These are phyloP conservation scores for Zaprionus capensis DNA, from an alignment of 1,140 invertebrate genomes.

Conservation along the genomic window DNA sequence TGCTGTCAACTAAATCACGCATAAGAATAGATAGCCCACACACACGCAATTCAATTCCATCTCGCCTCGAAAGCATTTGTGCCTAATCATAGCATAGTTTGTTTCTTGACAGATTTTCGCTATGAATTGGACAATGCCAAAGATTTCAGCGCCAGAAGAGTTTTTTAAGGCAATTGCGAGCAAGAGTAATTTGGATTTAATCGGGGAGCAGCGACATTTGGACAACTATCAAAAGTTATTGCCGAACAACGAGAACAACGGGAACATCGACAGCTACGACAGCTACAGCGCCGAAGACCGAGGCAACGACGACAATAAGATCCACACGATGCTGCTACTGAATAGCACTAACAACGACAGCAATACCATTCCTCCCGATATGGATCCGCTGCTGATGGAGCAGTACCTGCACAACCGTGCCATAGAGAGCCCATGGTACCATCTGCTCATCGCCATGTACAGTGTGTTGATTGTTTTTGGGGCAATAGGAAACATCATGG, in stretches of 20 bases:
- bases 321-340: conserved; percentile 13
- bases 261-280: not conserved
- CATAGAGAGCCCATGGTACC: conserved; percentile 88
- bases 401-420: conserved; percentile 88
- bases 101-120: conserved; percentile 58
- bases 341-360: conserved; percentile 42
- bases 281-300: not conserved
- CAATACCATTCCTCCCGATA: conserved; percentile 20
- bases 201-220: conserved; percentile 31
- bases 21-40: conserved; percentile 5
- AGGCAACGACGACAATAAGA: conserved; percentile 2
- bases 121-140: conserved; percentile 63
- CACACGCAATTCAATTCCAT: conserved; percentile 16
- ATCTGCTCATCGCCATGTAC: conserved; percentile 89
- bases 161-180: conserved; percentile 37
- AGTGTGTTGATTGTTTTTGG: conserved; percentile 91
- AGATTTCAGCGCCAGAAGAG: conserved; percentile 26
- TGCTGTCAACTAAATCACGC: conserved; percentile 9
- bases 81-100: conserved; percentile 2
- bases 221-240: conserved; percentile 20
- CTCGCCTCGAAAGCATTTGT: not conserved
- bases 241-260: not conserved
- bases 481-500: conserved; percentile 91
- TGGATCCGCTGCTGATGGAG: conserved; percentile 85
- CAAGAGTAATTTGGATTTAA: conserved; percentile 36